These are phyloP conservation scores for Crotalus horridus DNA, from an alignment of 2,113 vertebrate species.

Conservation along the genomic window DNA sequence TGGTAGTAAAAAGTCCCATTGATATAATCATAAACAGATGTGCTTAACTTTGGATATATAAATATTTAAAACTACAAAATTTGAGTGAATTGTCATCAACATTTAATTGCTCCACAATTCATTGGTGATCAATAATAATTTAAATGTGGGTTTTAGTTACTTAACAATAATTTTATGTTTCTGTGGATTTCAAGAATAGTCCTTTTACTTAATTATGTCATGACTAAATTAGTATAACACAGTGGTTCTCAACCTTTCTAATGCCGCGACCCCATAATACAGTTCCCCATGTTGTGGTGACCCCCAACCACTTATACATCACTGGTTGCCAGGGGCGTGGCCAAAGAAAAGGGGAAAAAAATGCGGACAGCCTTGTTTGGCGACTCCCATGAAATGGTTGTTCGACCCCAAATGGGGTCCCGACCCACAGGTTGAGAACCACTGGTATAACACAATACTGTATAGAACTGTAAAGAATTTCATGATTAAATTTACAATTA, in stretches of 20 bases:
- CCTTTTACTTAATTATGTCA: slow-evolving; percentile 42
- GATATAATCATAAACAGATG: background rate
- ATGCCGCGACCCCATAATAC: no score
- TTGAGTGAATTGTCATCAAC: background rate
- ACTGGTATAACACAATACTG: slow-evolving; percentile 25
- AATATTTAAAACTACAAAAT: background rate
- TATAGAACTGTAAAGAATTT: slow-evolving; percentile 38
- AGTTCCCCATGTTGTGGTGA: no score
- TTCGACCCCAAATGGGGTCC: no score
- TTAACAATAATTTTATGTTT: slow-evolving; percentile 30
- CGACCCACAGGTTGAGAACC: no score
- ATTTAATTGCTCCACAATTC: slow-evolving; percentile 29
- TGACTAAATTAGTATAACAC: slow-evolving; percentile 52
- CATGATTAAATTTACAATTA: background rate
- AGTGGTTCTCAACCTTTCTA: background rate
- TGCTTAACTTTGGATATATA: background rate
- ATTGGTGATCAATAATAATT: slow-evolving; percentile 32
- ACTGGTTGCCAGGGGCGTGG: no score
- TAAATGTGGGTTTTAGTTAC: slow-evolving; percentile 19
- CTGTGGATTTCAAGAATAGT: slow-evolving; percentile 47
- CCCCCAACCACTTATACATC: no score
- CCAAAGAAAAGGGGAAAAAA: no score
- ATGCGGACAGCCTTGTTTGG: no score
- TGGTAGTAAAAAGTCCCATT: slow-evolving; percentile 34
- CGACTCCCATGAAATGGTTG: no score